Base-by-base conservation (phyloP, 2,113 vertebrate genomes). In the Cavia aperea region DNA sequence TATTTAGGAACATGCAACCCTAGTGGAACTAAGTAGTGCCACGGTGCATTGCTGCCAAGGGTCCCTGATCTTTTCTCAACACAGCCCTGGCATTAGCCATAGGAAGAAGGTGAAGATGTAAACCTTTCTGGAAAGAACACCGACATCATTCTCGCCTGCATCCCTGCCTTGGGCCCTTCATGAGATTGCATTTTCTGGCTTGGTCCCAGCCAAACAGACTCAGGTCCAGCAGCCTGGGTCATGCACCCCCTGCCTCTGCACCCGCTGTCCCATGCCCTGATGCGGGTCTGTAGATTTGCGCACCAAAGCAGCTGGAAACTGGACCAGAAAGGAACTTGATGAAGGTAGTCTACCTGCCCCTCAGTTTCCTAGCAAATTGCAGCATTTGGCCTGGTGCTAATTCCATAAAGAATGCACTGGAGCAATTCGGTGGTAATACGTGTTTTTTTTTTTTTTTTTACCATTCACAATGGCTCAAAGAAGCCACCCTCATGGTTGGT, bases 31-130 rank as follows among this genome's bases (percentile, higher is more conserved):
- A 39, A 24, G 5, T 51, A 6, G n/a, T 23, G 11, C 10, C 65
- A 77, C 3, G n/a, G 51, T 0, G 13, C 39, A 31, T 26, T 68
- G 62, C 58, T 58, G 11, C 58, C 18, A 14, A 5, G 19, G 21
- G 0, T 14, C 16, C 10, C 26, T 0, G 0, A 1, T n/a, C 23
- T 54, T 36, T 56, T 58, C n/a, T 51, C n/a, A 33, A 0, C 10
- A 29, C 43, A 89, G 65, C 21, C 63, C 43, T 85, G 68, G 43
- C 1, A 19, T 56, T 36, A 49, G 14, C 49, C 2, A 2, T 21
- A 63, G 39, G 8, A 54, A 86, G 70, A 84, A 83, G 72, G 39
- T 8, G 23, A 49, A n/a, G 49, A 33, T 3, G 19, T 15, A 63
- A n/a, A 18, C n/a, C 31, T 87, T 29, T 16, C 19, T 81, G 51